phyloP scores from a whole-genome alignment of 2,113 vertebrate species.

The Tragelaphus imberbis region DNA sequence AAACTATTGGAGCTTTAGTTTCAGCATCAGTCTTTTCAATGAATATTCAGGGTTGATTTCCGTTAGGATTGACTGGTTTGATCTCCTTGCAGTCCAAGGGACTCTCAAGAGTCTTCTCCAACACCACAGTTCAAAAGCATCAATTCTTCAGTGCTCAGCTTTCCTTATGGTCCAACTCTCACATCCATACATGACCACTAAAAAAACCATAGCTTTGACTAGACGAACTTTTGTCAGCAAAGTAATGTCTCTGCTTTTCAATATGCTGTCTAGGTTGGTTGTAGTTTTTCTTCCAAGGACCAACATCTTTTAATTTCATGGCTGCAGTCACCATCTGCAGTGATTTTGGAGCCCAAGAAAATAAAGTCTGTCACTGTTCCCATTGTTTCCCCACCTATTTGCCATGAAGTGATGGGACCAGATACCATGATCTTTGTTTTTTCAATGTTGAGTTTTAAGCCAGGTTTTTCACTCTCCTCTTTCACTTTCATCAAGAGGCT shows the following conservation, averaged over 20 bases:
- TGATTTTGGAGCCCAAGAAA: neutral
- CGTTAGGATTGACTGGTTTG: neutral
- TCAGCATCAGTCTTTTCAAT: neutral
- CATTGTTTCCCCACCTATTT: neutral
- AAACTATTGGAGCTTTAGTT: neutral
- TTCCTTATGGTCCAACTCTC: neutral
- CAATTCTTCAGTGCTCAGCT: neutral
- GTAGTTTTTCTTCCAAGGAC: neutral
- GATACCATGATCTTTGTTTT: too few relatives aligned
- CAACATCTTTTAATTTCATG: neutral
- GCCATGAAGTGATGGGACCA: neutral
- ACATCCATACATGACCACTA: neutral
- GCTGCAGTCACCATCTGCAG: neutral
- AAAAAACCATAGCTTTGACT: neutral
- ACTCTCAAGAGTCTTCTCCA: neutral
- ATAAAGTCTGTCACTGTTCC: neutral
- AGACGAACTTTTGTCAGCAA: neutral
- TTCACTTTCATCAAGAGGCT: too few relatives aligned
- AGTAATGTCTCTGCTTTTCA: neutral
- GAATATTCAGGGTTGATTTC: neutral
- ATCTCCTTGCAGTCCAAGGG: neutral
- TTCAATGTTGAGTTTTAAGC: too few relatives aligned
- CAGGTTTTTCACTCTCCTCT: too few relatives aligned
- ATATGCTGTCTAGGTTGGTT: neutral
- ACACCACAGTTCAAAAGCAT: neutral